Evolutionary conservation across 1,140 invertebrate species (phyloP).

Genomic region (Heliconius himera): DNA sequence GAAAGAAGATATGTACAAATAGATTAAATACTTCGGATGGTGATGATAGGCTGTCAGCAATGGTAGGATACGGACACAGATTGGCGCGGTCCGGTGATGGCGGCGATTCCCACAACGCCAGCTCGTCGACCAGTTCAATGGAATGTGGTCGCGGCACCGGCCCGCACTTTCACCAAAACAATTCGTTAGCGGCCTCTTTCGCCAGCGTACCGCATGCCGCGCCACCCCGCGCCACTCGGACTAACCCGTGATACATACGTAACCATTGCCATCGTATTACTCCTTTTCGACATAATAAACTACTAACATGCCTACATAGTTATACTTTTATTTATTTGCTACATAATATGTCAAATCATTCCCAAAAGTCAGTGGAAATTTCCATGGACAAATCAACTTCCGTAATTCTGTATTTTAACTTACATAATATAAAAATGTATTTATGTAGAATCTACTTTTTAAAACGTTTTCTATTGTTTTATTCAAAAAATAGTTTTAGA

Average conservation of each 20-base stretch:
- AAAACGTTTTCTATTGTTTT: neutral
- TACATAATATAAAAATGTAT: neutral
- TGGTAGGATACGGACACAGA: conserved; percentile 25
- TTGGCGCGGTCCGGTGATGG: conserved; percentile 57
- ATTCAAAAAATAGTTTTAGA: neutral
- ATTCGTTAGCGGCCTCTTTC: conserved; percentile 79
- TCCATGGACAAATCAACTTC: neutral
- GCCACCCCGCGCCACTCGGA: conserved; percentile 47
- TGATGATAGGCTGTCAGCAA: conserved; percentile 42
- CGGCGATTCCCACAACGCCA: conserved; percentile 77
- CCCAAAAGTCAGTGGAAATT: neutral
- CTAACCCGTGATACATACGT: conserved; percentile 44
- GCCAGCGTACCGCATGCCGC: conserved; percentile 64
- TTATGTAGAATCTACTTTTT: neutral
- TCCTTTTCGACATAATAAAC: conserved; percentile 1
- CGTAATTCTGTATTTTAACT: neutral
- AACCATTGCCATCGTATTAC: conserved; percentile 63
- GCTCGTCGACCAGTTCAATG: conserved; percentile 77
- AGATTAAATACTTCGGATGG: neutral
- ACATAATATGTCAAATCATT: neutral
- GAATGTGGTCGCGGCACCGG: conserved; percentile 80
- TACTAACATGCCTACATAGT: neutral
- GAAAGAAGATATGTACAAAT: too few species aligned
- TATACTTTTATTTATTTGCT: too few species aligned
- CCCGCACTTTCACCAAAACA: conserved; percentile 81